Base-by-base conservation (phyloP, 2,888 invertebrate genomes). In the Eucera pruinosa region DNA sequence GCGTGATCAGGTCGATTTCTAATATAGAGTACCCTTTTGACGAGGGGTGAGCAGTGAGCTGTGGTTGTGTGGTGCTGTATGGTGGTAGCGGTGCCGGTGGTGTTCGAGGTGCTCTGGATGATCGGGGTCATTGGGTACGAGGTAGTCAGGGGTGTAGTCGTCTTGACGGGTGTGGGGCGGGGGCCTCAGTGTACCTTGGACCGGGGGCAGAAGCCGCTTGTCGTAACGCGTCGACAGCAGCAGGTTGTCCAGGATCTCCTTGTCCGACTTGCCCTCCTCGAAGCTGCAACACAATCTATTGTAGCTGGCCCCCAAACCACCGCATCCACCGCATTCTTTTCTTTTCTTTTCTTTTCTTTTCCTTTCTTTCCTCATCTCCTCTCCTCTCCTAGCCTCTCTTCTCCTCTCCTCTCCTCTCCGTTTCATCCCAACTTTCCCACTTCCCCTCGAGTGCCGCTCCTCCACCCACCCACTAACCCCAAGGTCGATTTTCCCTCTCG, bases 261-360 rank as follows among this genome's bases (percentile, higher is more conserved):
- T 97, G 95, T 97, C 97, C 93, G 97, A 97, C 94, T 97, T 97
- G 89, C 97, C 97, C 93, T 97, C 97, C 93, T 96, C 97, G 93
- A 97, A 97, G 94, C 97, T 97, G 94, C 69, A 94, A 94, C 89
- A 90, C 77, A 89, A 89, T 80, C 81, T 69, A 86, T 65, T 86
- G 73, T 86, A 81, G 81, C 65, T 72, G 68, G 68, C 77, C 73
- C 76, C 78, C 33, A 57, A 66, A 64, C 54, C 54, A 45, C 57
- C 57, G 36, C 25, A 57, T 45, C 33, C n/a, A 23, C 36, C 30
- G 23, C 15, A n/a, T 9, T 18, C n/a, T 20, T 43, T 20, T 69
- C 27, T 30, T 20, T 47, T 45, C 18, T 41, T 33, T 50, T 52
- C 11, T n/a, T 27, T n/a, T 4, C 2, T 30, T 23, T 11, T 36